Conservation (phyloP, 2,888 invertebrate genomes). For the Phlogophora meticulosa region DNA sequence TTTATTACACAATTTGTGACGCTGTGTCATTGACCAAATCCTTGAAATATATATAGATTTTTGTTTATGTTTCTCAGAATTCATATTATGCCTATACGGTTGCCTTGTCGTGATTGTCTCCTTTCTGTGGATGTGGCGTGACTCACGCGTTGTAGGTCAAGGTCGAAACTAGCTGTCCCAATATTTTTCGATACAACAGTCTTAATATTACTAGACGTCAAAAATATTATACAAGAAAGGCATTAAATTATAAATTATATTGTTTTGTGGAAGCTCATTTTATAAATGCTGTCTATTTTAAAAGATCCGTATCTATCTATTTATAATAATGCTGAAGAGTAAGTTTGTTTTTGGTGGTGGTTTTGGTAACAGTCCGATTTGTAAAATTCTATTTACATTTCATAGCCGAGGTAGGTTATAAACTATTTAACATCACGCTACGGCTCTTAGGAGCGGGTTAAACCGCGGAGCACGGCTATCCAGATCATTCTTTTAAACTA, state of each 20-base stretch:
- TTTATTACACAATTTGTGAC: background rate
- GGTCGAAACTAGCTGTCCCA: slow-evolving; percentile 16
- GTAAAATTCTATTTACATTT: too few species aligned
- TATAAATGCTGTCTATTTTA: too few species aligned
- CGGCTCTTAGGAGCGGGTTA: too few species aligned
- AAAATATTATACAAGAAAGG: slow-evolving; percentile 6
- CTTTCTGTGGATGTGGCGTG: slow-evolving; percentile 32
- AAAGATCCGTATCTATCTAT: too few species aligned
- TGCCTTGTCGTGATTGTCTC: slow-evolving; percentile 28
- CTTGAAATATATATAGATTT: slow-evolving; percentile 8
- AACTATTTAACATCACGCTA: too few species aligned
- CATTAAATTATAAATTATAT: background rate
- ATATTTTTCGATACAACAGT: slow-evolving; percentile 19
- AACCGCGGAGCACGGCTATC: too few species aligned
- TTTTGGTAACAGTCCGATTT: too few species aligned
- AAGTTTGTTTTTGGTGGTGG: too few species aligned
- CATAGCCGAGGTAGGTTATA: too few species aligned
- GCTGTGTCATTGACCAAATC: background rate
- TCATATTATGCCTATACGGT: slow-evolving; percentile 22
- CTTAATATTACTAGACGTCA: slow-evolving; percentile 2
- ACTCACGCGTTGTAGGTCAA: slow-evolving; percentile 43
- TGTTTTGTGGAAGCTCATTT: slow-evolving; percentile 9
- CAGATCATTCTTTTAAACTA: background rate
- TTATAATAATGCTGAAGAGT: too few species aligned
- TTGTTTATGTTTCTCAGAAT: background rate